Evolutionary conservation across 2,113 vertebrate species (phyloP), one percentile per base, ranked within the genome.

Genomic region (Pycnonotus jocosus): DNA sequence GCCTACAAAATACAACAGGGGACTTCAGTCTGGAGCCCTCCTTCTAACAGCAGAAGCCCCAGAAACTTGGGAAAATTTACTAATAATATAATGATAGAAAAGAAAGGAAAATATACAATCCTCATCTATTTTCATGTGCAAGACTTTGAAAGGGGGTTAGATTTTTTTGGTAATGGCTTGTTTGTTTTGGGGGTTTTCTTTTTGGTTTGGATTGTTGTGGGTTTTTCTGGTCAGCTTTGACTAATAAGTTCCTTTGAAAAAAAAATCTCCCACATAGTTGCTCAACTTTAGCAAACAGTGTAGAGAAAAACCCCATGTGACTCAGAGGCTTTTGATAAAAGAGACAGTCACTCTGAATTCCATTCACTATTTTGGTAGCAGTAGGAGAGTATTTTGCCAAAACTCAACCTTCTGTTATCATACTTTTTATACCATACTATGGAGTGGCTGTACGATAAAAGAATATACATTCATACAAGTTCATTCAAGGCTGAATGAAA

Each of bases 241-340:
- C 45, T 73, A 90, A 47, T 25, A 85, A 35, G 21, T 93, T 85
- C 61, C 83, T 80, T 66, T 69, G 11, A 53, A 92, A 58, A 69
- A 94, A 38, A 51, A 76, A 12, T 30, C 38, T 82, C 82, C 64
- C 60, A 66, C 35, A 35, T 7, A 64, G 81, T 94, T 94, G 84
- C 92, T 95, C 90, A 88, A 77, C 71, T 93, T 87, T 48, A 97
- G 74, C 87, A 95, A 90, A 92, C 68, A 91, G 74, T 73, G 70
- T 81, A 77, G 56, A 90, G 79, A 94, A 95, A 96, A 96, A 10
- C 9, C 13, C 30, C 1, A 3, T 40, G 40, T 94, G 90, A 90
- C 45, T 95, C 88, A 90, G 84, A 90, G 60, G 44, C 35, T 73
- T 76, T 50, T 58, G 87, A 88, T 96, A 92, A 83, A 88, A 56